Evolutionary conservation across 1,140 invertebrate genomes (phyloP).

Genomic region (Oreohelix idahoensis): DNA sequence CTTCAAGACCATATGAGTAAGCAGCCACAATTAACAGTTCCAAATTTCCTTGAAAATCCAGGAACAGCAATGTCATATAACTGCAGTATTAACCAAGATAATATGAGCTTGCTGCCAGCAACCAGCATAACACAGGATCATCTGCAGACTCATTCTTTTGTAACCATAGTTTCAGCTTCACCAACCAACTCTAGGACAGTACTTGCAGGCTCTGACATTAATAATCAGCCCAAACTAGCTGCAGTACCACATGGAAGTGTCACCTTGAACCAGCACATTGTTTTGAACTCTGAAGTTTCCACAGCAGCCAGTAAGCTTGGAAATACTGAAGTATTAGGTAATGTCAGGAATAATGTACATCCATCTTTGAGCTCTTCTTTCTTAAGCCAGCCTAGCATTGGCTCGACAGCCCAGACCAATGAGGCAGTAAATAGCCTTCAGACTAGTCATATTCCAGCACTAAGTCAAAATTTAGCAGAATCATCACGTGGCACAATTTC

Average conservation of each 20-base stretch:
- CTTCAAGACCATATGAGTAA: background rate
- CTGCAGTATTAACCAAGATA: background rate
- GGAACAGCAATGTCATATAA: background rate
- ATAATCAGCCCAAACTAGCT: background rate
- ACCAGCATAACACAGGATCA: background rate
- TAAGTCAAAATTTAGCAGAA: background rate
- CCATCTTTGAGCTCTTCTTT: background rate
- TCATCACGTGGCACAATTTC: background rate
- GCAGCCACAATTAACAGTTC: background rate
- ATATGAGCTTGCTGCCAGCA: background rate
- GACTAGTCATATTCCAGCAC: background rate
- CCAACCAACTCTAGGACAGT: background rate
- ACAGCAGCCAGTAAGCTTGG: background rate
- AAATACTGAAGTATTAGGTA: background rate
- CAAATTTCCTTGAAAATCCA: conserved; percentile 34
- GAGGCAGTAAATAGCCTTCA: background rate
- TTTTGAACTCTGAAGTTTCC: no score
- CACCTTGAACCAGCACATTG: no score
- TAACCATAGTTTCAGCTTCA: background rate
- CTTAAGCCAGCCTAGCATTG: background rate
- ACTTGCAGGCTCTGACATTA: background rate
- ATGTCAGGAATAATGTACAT: background rate
- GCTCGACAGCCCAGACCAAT: background rate
- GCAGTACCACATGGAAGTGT: background rate
- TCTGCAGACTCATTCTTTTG: background rate